Base-by-base conservation (phyloP, 2,888 invertebrate genomes). In the Mythimna ferrago region DNA sequence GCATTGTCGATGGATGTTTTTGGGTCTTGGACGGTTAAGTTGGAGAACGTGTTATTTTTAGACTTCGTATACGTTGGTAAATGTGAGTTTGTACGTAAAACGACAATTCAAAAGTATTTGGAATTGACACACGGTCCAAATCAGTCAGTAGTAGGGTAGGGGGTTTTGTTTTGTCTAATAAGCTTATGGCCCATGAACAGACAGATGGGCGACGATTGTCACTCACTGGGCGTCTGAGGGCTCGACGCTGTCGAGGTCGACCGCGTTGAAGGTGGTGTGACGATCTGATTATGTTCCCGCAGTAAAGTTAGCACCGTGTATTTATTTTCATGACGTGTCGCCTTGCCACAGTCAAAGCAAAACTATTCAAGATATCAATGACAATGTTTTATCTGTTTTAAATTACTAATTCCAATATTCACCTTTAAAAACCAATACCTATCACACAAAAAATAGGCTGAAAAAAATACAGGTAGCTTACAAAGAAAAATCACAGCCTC, bases 401-500 rank as follows among this genome's bases (percentile, higher is more conserved):
- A 6, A 21, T n/a, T 9, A 10, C 14, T 19, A 16, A 9, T 4
- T 26, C 48, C 48, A 21, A 61, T 56, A 41, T n/a, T 11, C 7
- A 0, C 60, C 10, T 48, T 26, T 10, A 26, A 41, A 48, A 72
- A 61, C 7, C 19, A 10, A 57, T 35, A 14, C 19, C 61, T 1
- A 44, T 67, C 6, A 60, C 32, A 11, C 21, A 38, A 9, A 76
- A 71, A 76, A 80, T 32, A 41, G 35, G 9, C 53, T 78, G 51
- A 71, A 79, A 78, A 26, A 81, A 81, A 78, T 57, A 54, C 79
- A 83, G 78, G 77, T 80, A 78, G 56, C 66, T 48, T 48, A 63
- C 57, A 41, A 72, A 80, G 76, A 82, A 91, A 90, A 93, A 93
- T 92, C 91, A 87, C 90, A 73, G 86, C 73, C 87, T 89, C 87